phyloP scores from a whole-genome alignment of 2,797 vertebrate species.

The Dicrostonyx torquatus region DNA sequence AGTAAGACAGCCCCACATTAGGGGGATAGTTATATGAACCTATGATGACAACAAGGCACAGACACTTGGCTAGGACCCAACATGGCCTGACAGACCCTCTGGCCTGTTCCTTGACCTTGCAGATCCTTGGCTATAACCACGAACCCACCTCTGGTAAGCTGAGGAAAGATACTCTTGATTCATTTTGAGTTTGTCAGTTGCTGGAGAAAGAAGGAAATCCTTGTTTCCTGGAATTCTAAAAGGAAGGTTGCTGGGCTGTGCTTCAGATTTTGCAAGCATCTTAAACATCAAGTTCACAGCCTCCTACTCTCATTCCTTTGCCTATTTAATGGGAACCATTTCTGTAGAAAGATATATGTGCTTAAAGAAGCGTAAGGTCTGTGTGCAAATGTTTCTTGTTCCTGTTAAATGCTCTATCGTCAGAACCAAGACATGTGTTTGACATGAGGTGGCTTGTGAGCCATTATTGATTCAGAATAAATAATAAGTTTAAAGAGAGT shows the following conservation, averaged over 20 bases:
- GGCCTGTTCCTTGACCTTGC: not conserved
- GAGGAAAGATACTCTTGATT: not conserved
- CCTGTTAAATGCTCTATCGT: not conserved
- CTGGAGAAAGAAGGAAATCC: not conserved
- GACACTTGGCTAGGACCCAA: not conserved
- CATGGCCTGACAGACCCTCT: not conserved
- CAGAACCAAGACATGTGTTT: not conserved
- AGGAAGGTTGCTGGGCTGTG: not conserved
- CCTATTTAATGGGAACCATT: slow-evolving; percentile 27
- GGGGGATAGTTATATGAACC: not conserved
- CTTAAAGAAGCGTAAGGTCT: not conserved
- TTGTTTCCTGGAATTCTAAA: slow-evolving; percentile 13
- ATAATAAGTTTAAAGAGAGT: not conserved
- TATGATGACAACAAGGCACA: not conserved
- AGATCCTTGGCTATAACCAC: not conserved
- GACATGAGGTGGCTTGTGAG: not conserved
- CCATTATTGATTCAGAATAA: slow-evolving; percentile 27
- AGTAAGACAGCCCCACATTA: not conserved
- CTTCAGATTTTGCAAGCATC: slow-evolving; percentile 42
- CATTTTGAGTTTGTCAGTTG: not conserved
- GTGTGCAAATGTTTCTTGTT: not conserved
- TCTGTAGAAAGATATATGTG: not conserved
- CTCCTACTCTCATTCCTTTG: not conserved
- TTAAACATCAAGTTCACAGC: slow-evolving; percentile 28
- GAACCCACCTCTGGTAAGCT: not conserved